Conservation (phyloP, 2,888 invertebrate genomes). For the Pyrgus malvae region DNA sequence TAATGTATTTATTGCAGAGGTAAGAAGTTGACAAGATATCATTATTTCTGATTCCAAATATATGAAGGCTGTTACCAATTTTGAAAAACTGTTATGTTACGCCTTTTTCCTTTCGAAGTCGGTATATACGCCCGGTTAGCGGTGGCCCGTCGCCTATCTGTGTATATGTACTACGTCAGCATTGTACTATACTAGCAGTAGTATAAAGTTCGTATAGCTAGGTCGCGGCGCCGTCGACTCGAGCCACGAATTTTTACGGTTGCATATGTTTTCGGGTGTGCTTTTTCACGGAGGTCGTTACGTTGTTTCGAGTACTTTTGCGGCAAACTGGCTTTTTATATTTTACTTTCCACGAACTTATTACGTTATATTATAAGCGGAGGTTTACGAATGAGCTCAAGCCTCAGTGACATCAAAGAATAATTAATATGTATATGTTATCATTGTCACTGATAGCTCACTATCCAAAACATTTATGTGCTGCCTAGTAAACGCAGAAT, state of each 20-base stretch:
- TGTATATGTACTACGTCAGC: constrained; percentile 33
- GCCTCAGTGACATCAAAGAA: too few species aligned
- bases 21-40: too few species aligned
- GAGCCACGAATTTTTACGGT: constrained; percentile 36
- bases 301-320: constrained; percentile 6
- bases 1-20: too few species aligned
- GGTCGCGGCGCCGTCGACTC: constrained; percentile 26
- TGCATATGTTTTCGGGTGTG: constrained; percentile 12
- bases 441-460: too few species aligned
- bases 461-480: too few species aligned
- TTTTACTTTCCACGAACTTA: not conserved
- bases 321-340: not conserved
- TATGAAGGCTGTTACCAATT: too few species aligned
- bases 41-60: too few species aligned
- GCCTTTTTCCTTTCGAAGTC: too few species aligned
- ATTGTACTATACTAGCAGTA: constrained; percentile 23
- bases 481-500: too few species aligned
- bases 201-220: constrained; percentile 40
- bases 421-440: too few species aligned
- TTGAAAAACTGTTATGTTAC: too few species aligned
- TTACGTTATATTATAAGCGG: too few species aligned
- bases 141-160: constrained; percentile 35
- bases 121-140: constrained; percentile 38
- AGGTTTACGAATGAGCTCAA: not conserved
- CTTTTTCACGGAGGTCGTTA: constrained; percentile 18